Percentiles rank a stretch among this genome's conserved stretches.
phyloP scores from a whole-genome alignment of 2,113 vertebrate genomes.

The Potamarius usumacintae region DNA sequence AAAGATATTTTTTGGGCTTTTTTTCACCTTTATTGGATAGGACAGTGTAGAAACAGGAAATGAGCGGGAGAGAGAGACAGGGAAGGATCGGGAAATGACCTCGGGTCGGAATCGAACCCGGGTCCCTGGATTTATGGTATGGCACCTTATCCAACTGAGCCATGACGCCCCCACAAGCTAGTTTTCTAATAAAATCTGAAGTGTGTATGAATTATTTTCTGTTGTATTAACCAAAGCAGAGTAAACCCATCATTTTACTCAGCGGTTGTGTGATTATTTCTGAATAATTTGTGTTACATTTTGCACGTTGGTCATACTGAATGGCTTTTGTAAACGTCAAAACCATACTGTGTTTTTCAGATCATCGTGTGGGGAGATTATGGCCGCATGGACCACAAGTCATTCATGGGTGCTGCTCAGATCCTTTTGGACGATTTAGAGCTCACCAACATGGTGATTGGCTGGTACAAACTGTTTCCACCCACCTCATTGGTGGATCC shows the following conservation, averaged over 20 bases:
- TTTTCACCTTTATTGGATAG: no score
- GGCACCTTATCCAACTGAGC: no score
- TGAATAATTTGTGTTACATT: background rate
- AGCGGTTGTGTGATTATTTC: background rate
- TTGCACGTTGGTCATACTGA: background rate
- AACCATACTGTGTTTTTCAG: constrained; percentile 65
- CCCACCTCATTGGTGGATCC: constrained; percentile 95
- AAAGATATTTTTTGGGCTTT: no score
- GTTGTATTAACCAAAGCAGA: background rate
- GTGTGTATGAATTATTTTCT: background rate
- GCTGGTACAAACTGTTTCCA: constrained; percentile 98
- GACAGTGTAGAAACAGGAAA: no score
- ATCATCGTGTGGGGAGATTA: constrained; percentile 99
- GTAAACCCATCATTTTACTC: background rate
- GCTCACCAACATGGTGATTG: constrained; percentile 97
- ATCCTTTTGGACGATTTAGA: constrained; percentile 97
- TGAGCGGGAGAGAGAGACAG: no score
- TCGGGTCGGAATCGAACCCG: no score
- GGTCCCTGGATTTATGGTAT: no score
- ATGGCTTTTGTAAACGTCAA: background rate
- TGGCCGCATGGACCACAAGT: constrained; percentile 98
- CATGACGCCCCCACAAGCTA: no score
- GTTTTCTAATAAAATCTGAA: no score
- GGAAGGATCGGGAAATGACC: no score
- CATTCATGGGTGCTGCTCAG: constrained; percentile 97